Percentiles rank a stretch among this genome's conserved stretches.
phyloP scores from a whole-genome alignment of 1,140 invertebrate genomes.

The Pantala flavescens region DNA sequence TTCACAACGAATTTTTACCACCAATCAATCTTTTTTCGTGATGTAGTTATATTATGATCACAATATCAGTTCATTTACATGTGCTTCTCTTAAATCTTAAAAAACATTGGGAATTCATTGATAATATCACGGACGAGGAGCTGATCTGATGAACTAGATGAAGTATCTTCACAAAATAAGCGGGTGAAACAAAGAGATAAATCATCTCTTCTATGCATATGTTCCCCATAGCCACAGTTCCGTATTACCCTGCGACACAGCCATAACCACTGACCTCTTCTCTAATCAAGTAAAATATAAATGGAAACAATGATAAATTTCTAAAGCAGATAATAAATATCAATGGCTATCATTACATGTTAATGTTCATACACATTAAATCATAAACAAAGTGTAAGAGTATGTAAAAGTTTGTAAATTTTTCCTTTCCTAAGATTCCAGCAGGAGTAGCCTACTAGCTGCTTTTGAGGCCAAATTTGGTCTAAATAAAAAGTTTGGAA shows the following conservation, averaged over 20 bases:
- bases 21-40: not conserved
- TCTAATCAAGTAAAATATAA: constrained; percentile 43
- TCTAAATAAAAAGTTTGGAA: too few species aligned
- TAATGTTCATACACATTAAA: too few species aligned
- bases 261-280: constrained; percentile 60
- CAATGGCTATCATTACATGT: too few species aligned
- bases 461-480: too few species aligned
- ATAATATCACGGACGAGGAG: constrained; percentile 63
- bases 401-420: too few species aligned
- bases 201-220: constrained; percentile 62
- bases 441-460: too few species aligned
- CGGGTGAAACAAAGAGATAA: constrained; percentile 68
- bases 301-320: constrained; percentile 13
- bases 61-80: too few species aligned
- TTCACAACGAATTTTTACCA: not conserved
- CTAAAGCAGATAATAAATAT: not conserved
- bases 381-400: too few species aligned
- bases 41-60: not conserved
- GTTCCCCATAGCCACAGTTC: constrained; percentile 62
- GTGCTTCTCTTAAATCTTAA: constrained; percentile 40
- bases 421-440: too few species aligned
- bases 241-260: constrained; percentile 63
- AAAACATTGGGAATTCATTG: constrained; percentile 73
- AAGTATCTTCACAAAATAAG: constrained; percentile 71
- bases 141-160: constrained; percentile 59